A percentile compares a stretch with the other conserved stretches of the same genome.
phyloP scores from a whole-genome alignment of 1,140 invertebrate species.

The Lanistes nyassanus region DNA sequence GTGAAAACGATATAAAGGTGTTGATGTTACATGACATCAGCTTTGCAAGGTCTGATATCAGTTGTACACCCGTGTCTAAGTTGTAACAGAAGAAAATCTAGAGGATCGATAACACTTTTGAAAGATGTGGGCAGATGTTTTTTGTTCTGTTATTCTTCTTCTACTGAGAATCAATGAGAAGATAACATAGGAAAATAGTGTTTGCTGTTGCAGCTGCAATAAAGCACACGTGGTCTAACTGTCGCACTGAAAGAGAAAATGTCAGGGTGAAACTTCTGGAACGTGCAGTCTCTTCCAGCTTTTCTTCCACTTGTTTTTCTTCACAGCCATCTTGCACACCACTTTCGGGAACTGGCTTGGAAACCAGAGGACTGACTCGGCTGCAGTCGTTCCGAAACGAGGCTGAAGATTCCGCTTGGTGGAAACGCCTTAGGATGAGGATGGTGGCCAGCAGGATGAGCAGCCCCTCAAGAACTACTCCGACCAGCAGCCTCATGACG shows the following conservation, averaged over 20 bases:
- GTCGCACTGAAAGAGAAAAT: not conserved
- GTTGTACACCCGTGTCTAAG: too few species aligned
- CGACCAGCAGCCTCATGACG: slow-evolving; percentile 23
- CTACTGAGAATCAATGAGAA: not conserved
- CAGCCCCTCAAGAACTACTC: not conserved
- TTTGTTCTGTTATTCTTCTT: too few species aligned
- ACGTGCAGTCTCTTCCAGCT: not conserved
- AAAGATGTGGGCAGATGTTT: not conserved
- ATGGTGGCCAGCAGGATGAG: slow-evolving; percentile 13
- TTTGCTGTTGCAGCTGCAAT: not conserved
- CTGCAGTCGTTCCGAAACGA: not conserved
- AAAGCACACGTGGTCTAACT: slow-evolving; percentile 5
- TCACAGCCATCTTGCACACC: not conserved
- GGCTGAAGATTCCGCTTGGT: not conserved
- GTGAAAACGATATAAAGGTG: too few species aligned
- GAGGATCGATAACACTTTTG: not conserved
- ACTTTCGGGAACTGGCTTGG: too few species aligned
- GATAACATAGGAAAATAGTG: not conserved
- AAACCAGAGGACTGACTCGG: not conserved
- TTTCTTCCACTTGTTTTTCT: not conserved
- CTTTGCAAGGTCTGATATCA: too few species aligned
- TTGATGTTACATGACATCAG: too few species aligned
- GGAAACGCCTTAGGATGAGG: slow-evolving; percentile 1
- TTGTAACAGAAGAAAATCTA: too few species aligned
- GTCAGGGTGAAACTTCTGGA: not conserved